Percentiles rank a stretch among this genome's conserved stretches.
Evolutionary conservation across 2,888 invertebrate species (phyloP).

Genomic region (Latrodectus hesperus): DNA sequence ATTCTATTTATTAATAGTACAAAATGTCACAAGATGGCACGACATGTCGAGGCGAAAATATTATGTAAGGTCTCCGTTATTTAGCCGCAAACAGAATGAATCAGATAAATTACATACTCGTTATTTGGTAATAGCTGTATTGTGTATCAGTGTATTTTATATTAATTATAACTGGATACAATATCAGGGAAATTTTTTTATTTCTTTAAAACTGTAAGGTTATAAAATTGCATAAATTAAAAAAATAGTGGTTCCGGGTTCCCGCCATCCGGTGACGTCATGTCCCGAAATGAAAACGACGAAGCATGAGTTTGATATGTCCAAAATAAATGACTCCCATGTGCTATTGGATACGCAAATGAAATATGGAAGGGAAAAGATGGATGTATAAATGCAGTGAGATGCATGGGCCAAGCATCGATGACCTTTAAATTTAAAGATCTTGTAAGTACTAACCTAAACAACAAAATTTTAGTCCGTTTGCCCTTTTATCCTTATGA

Average conservation of each 20-base stretch:
- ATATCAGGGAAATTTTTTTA: no score
- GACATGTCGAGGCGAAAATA: no score
- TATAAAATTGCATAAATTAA: slow-evolving; percentile 25
- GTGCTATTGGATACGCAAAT: slow-evolving; percentile 45
- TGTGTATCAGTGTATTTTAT: no score
- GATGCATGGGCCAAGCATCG: slow-evolving; percentile 18
- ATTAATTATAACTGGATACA: no score
- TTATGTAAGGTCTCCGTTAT: no score
- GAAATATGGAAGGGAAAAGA: slow-evolving; percentile 16
- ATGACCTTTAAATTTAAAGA: slow-evolving; percentile 17
- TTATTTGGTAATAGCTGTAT: no score
- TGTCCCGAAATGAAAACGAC: slow-evolving; percentile 58
- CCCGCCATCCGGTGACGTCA: slow-evolving; percentile 70
- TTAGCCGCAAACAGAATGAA: no score
- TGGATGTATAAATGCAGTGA: slow-evolving; percentile 17
- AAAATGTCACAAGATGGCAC: no score
- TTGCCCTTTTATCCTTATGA: slow-evolving; percentile 38
- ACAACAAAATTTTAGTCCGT: not conserved
- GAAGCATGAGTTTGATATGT: slow-evolving; percentile 62
- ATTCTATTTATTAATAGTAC: no score
- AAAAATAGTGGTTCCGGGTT: slow-evolving; percentile 66
- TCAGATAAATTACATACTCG: no score
- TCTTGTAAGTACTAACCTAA: slow-evolving; percentile 44
- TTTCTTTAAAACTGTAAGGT: not conserved
- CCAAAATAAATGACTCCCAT: slow-evolving; percentile 65